Evolutionary conservation across 2,888 invertebrate species (phyloP).

Genomic region (Synanthedon formicaeformis): DNA sequence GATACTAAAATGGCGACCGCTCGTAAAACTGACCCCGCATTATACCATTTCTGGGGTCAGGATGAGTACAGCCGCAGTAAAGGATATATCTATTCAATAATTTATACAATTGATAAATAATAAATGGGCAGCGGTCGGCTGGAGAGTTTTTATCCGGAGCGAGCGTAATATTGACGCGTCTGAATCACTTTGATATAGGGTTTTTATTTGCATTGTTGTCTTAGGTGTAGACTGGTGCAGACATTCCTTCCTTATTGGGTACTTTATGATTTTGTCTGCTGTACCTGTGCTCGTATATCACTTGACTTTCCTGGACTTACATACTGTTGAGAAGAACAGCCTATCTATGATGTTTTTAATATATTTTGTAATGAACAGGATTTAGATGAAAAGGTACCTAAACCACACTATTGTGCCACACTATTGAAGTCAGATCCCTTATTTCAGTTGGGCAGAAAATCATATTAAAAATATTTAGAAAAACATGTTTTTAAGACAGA

Average conservation of each 20-base stretch:
- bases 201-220: background rate
- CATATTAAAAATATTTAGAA: no score
- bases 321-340: no score
- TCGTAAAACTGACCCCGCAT: slow-evolving; percentile 49
- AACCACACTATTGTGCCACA: no score
- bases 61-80: slow-evolving; percentile 18
- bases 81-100: slow-evolving; percentile 50
- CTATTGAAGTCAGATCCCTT: no score
- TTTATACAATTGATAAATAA: slow-evolving; percentile 70
- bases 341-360: no score
- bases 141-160: background rate
- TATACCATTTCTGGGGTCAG: slow-evolving; percentile 27
- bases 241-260: background rate
- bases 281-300: no score
- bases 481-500: no score
- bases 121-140: slow-evolving; percentile 26
- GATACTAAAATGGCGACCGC: slow-evolving; percentile 7
- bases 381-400: no score
- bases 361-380: no score
- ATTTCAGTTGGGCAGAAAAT: no score
- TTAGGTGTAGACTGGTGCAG: no score
- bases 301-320: no score
- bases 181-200: background rate
- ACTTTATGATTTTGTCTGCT: background rate
- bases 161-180: background rate